These are phyloP conservation scores for Bubo blakistoni DNA, from an alignment of 2,113 vertebrate genomes.

Conservation along the genomic window DNA sequence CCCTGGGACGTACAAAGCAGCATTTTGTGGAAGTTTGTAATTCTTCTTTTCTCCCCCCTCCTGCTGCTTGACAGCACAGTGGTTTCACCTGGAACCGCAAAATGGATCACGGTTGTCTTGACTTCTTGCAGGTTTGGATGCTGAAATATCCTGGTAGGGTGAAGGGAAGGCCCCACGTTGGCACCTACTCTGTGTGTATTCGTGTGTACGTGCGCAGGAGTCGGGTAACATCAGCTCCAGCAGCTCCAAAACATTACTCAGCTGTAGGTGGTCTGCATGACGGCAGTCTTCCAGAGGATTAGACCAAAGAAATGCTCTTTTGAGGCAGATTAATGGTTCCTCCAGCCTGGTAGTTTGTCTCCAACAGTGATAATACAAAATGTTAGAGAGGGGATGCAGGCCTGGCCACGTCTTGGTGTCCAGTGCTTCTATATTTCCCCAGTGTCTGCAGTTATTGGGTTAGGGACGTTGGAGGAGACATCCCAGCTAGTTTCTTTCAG, in stretches of 20 bases:
- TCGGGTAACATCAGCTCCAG: not conserved
- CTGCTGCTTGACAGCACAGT: not conserved
- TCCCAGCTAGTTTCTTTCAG: not conserved
- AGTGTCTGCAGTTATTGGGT: not conserved
- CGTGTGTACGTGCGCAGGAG: rapidly evolving
- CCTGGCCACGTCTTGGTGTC: not conserved
- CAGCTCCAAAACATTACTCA: not conserved
- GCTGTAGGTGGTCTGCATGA: not conserved
- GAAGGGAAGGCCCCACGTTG: not conserved
- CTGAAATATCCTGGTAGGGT: not conserved
- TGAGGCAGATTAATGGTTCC: not conserved
- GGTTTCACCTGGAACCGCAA: not conserved
- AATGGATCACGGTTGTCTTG: not conserved
- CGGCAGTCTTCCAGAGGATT: not conserved
- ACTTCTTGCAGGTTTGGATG: not conserved
- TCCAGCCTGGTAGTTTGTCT: not conserved
- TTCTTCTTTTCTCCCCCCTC: not conserved
- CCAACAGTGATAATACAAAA: not conserved
- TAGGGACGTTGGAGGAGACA: not conserved
- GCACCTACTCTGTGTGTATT: not conserved
- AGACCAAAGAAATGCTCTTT: not conserved
- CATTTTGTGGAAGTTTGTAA: not conserved
- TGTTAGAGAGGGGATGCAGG: not conserved
- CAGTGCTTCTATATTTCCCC: not conserved
- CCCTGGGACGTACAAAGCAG: not conserved